These are phyloP conservation scores for Chlorocebus sabaeus DNA, from an alignment of 2,113 vertebrate species.

Conservation along the genomic window DNA sequence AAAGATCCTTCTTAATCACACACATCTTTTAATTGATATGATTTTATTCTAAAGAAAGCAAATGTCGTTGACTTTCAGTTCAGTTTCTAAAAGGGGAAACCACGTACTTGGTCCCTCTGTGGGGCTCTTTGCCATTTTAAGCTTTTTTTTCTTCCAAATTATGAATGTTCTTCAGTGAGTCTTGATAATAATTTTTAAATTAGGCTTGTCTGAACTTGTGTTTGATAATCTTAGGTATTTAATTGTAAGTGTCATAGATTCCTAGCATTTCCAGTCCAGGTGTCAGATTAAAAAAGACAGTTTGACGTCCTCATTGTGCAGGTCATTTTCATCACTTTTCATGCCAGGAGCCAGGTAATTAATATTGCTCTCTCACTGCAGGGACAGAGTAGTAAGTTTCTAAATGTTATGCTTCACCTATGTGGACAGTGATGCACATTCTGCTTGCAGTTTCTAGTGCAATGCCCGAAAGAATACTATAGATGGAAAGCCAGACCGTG, in stretches of 20 bases:
- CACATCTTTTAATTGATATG: background rate
- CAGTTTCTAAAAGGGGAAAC: constrained; percentile 24
- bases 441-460: background rate
- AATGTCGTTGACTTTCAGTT: background rate
- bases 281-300: background rate
- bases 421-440: fast-evolving
- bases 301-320: background rate
- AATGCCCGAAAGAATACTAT: background rate
- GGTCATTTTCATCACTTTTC: background rate
- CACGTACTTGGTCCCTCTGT: background rate
- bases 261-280: constrained; percentile 27
- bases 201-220: constrained; percentile 62
- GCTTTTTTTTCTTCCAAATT: constrained; percentile 3
- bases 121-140: background rate
- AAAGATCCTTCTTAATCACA: background rate
- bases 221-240: constrained; percentile 47
- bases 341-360: constrained; percentile 37
- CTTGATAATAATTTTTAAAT: constrained; percentile 64
- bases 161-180: constrained; percentile 5
- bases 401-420: background rate
- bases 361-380: background rate
- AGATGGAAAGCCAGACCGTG: fast-evolving
- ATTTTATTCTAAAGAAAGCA: constrained; percentile 24
- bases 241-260: constrained; percentile 37
- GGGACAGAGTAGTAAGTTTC: background rate